Evolutionary conservation across 2,113 vertebrate species (phyloP), one percentile per base, ranked within the genome.

Genomic region (Dryoscopus gambensis): DNA sequence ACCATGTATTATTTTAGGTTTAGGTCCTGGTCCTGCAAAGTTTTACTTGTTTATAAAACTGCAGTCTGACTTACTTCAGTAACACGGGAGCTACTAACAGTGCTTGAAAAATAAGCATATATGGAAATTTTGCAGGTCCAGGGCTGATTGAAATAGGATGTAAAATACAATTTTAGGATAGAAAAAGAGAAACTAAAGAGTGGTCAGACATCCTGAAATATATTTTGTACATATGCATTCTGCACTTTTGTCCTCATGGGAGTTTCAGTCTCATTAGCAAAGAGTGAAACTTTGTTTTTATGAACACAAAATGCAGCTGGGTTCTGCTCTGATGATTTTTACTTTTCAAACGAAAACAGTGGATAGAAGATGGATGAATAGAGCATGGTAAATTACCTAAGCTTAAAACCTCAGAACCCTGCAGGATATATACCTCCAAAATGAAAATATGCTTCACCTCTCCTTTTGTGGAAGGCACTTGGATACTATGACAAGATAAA

Each of bases 161-260:
- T 33, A 47, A 84, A 12, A 25, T 49, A 28, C 53, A 35, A 11
- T 87, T 84, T 76, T 89, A 88, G 37, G 15, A 37, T 13, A 62
- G 46, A n/a, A 56, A 50, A 60, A 49, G n/a, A 73, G 21, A 71
- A 31, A 31, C 21, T 67, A 56, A 67, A 70, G 12, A 9, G 6
- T 52, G 4, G 20, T 63, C 37, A 60, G 37, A 56, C 11, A 49
- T 76, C 13, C 33, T 76, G 17, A 87, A 77, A 56, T 92, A 15
- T 50, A 25, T 77, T 85, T 76, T 50, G 10, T 44, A 52, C 17
- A 24, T 42, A 35, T 31, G 8, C 5, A 21, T 79, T 73, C 24
- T 87, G 37, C 7, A 10, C 9, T 78, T 60, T 53, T 83, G 37
- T 69, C 17, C 17, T 92, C 0, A 0, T 57, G 1, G 1, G 6